These are phyloP conservation scores for Monomorium pharaonis DNA, from an alignment of 1,140 invertebrate genomes.

Conservation along the genomic window DNA sequence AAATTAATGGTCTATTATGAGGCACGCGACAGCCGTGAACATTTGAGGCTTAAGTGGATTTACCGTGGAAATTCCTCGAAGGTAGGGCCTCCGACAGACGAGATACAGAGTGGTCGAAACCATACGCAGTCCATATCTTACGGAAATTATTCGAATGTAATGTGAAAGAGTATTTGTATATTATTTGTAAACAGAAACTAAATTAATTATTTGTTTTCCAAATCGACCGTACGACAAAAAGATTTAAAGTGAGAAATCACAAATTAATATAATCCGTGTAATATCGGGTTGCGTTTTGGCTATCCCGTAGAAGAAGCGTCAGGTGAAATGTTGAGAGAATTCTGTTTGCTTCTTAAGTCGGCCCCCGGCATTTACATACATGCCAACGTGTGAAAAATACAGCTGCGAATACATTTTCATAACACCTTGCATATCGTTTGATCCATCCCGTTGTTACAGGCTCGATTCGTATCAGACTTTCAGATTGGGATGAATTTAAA, in stretches of 20 bases:
- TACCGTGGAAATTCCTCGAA: conserved; percentile 33
- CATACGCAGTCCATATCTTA: background rate
- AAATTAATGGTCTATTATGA: conserved; percentile 42
- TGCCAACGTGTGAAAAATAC: conserved; percentile 25
- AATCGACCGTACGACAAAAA: background rate
- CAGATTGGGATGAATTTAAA: conserved; percentile 31
- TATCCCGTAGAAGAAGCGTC: background rate
- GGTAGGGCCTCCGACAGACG: background rate
- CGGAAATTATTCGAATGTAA: background rate
- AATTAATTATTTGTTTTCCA: background rate
- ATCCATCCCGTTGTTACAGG: background rate
- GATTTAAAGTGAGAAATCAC: background rate
- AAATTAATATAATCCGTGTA: background rate
- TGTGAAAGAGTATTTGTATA: background rate
- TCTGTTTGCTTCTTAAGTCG: conserved; percentile 14
- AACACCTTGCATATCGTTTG: background rate
- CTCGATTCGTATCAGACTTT: conserved; percentile 27
- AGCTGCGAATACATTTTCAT: conserved; percentile 36
- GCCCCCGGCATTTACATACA: conserved; percentile 16
- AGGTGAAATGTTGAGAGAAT: conserved; percentile 27
- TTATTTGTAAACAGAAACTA: background rate
- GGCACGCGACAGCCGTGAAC: conserved; percentile 4
- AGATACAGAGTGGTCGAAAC: background rate
- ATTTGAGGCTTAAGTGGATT: conserved; percentile 47
- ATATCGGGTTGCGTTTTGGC: background rate